These are phyloP conservation scores for Corticium candelabrum DNA, from an alignment of 37 sponge, comb jelly and placozoan species.

Conservation along the genomic window DNA sequence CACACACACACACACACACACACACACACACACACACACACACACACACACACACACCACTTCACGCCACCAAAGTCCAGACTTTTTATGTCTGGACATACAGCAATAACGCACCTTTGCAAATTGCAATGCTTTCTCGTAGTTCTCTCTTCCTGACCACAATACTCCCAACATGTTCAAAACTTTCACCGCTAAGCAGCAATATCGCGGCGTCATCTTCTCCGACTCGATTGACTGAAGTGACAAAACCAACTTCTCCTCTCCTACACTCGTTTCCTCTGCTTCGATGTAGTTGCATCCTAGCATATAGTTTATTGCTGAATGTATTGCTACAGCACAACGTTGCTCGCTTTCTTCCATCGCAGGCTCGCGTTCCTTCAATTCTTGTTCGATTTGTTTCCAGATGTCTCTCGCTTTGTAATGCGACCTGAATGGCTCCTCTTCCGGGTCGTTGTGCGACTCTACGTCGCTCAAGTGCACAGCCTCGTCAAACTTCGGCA, in stretches of 20 bases:
- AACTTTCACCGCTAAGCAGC: conserved; percentile 27
- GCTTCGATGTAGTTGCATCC: conserved; percentile 57
- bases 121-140: conserved; percentile 44
- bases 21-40: no score
- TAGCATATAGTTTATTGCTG: conserved; percentile 26
- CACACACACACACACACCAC: no score
- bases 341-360: conserved; percentile 11
- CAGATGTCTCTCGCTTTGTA: conserved; percentile 38
- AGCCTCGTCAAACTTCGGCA: no score
- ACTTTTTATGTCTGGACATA: no score
- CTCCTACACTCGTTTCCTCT: conserved; percentile 40
- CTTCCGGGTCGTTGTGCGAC: no score
- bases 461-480: no score
- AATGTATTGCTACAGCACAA: not conserved
- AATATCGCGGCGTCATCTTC: conserved; percentile 17
- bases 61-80: no score
- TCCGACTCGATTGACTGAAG: conserved; percentile 9
- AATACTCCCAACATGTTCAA: conserved; percentile 57
- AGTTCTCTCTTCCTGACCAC: conserved; percentile 48
- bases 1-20: no score
- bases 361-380: conserved; percentile 11
- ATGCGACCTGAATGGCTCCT: conserved; percentile 49
- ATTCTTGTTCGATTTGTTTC: conserved; percentile 10
- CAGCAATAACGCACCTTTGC: conserved; percentile 16
- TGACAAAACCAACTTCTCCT: conserved; percentile 14